Base-by-base conservation (phyloP, 2,113 vertebrate genomes). In the Morone saxatilis region DNA sequence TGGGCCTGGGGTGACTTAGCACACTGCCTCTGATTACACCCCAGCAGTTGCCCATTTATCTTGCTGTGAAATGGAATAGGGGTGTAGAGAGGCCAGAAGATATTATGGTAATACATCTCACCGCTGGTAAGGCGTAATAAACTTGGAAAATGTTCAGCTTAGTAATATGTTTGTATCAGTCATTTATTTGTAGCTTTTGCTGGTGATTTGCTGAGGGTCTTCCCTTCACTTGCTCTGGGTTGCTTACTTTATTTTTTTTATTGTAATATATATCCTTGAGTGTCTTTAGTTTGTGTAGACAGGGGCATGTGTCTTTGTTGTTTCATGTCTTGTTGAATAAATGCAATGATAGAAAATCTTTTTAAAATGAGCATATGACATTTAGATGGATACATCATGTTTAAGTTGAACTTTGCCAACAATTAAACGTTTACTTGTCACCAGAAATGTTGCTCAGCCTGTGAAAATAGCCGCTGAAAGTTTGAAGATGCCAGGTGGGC, bases 1-100 rank as follows among this genome's bases (percentile, higher is more conserved):
- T 85, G 84, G 87, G 54, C 78, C 84, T 36, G 76, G 83, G 80
- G 90, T 78, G 87, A 89, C 88, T 69, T 74, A 67, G 66, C 84
- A 75, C 84, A 16, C 41, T n/a, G 80, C 85, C 86, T 90, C 84
- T 92, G 89, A 92, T 93, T 91, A 83, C 73, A 78, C 71, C 87
- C 71, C 90, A 90, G 88, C 88, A 84, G 84, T 66, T 36, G 76
- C 36, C 72, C 75, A 83, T 91, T 89, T 83, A 78, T 91, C 88
- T 86, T 62, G 69, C 85, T 62, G 72, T 61, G 81, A 88, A 86
- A 78, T 71, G 57, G 76, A 86, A 71, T 50, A n/a, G 50, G n/a
- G 47, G 53, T 38, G 65, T 45, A 53, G 75, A 85, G 66, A 80
- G 71, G 72, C 80, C 78, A 66, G 48, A 3, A 45, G 62, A 73